Percentiles rank a stretch among this genome's conserved stretches.
phyloP scores from a whole-genome alignment of 1,140 invertebrate species.

The Formica selysi region DNA sequence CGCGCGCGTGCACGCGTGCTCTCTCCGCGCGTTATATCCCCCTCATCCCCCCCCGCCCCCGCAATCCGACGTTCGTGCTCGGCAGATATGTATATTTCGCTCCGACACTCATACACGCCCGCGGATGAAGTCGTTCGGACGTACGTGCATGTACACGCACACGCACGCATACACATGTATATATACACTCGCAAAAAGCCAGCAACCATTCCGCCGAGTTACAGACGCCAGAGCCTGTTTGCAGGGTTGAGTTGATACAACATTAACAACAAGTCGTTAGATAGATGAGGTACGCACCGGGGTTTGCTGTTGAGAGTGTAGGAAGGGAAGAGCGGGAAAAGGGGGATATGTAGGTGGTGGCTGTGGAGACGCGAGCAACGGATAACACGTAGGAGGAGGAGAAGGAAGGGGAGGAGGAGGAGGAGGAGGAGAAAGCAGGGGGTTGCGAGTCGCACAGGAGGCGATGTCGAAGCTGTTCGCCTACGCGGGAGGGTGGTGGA shows the following conservation, averaged over 20 bases:
- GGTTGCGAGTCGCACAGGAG: constrained; percentile 76
- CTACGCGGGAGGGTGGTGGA: constrained; percentile 57
- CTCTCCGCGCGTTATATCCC: constrained; percentile 4
- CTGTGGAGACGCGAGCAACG: constrained; percentile 55
- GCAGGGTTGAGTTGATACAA: constrained; percentile 82
- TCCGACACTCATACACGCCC: constrained; percentile 31
- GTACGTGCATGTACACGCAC: not conserved
- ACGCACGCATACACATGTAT: not conserved
- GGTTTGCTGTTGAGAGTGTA: constrained; percentile 72
- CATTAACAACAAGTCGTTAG: constrained; percentile 84
- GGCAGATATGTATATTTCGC: constrained; percentile 2
- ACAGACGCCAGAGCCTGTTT: constrained; percentile 72
- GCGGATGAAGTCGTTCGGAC: constrained; percentile 12
- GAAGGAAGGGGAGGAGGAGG: constrained; percentile 52
- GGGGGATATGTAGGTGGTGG: constrained; percentile 58
- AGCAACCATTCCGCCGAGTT: constrained; percentile 59
- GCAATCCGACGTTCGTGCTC: not conserved
- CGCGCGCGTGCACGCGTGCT: constrained; percentile 39
- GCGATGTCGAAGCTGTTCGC: constrained; percentile 58
- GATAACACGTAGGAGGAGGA: constrained; percentile 61
- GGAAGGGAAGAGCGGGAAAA: constrained; percentile 48
- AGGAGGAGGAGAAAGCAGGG: constrained; percentile 77
- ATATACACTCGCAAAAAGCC: constrained; percentile 53
- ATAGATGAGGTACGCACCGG: constrained; percentile 78
- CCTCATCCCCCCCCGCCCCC: not conserved